Evolutionary conservation across 2,113 vertebrate genomes (phyloP), one percentile per base, ranked within the genome.

Genomic region (Catharus bicknelli): DNA sequence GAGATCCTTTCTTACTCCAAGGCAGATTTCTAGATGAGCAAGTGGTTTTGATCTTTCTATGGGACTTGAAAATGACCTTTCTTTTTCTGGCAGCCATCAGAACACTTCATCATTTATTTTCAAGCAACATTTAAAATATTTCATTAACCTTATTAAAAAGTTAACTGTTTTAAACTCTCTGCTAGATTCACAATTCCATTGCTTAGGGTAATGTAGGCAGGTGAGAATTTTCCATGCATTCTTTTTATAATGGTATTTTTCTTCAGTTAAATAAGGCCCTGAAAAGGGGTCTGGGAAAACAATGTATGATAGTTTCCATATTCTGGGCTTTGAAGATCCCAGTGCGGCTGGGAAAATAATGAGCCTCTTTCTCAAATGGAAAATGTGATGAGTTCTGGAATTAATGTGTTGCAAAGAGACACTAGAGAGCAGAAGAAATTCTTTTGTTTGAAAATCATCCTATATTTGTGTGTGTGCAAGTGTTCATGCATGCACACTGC

Each of bases 301-400:
- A 90, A 59, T 88, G 36, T 47, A 22, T 36, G 51, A 79, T 85
- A 32, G 47, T 94, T 96, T 90, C 91, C 91, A 86, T 90, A 80
- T 55, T 88, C 25, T 48, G 53, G 74, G 22, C 50, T 93, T 88
- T 93, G 82, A 92, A 67, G 63, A 86, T 92, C 67, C 48, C 68
- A 87, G n/a, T 79, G 61, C 4, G 51, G 27, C 47, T 88, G 64
- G 79, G 83, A 87, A 79, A 94, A 90, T 61, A 91, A 90, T 43
- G 21, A 36, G 30, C 84, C 48, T 90, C 79, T 85, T 94, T 90
- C 40, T 89, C 70, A 80, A 74, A 58, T 94, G 95, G 93, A 95
- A 96, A 92, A 88, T 80, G 10, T 87, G 90, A 83, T 77, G 59
- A 38, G 51, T 94, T 94, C 48, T 94, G 89, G 82, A 92, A 83